Conservation (phyloP, 1,140 invertebrate species). For the Sinonovacula constricta region DNA sequence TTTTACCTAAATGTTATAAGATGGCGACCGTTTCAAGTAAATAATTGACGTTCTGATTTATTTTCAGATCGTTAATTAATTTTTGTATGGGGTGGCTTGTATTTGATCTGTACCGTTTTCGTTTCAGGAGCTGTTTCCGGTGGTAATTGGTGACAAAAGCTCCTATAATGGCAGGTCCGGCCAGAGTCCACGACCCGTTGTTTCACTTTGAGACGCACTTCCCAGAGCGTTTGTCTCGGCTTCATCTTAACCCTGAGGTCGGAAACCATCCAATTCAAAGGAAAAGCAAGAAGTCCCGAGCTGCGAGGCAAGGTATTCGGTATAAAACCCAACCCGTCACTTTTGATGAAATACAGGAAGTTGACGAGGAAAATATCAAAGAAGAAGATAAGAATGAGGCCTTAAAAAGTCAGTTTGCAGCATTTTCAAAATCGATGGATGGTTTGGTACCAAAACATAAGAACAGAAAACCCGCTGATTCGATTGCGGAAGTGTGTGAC, state of each 20-base stretch:
- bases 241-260: slow-evolving; percentile 77
- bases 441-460: slow-evolving; percentile 78
- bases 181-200: slow-evolving; percentile 71
- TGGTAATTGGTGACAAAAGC: too few relatives aligned
- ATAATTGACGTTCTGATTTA: too few relatives aligned
- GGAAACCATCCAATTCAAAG: slow-evolving; percentile 53
- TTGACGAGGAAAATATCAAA: slow-evolving; percentile 72
- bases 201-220: slow-evolving; percentile 85
- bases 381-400: slow-evolving; percentile 59
- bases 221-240: slow-evolving; percentile 84
- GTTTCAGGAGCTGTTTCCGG: too few relatives aligned
- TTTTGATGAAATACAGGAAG: slow-evolving; percentile 87
- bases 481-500: slow-evolving; percentile 38
- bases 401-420: slow-evolving; percentile 68
- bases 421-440: slow-evolving; percentile 80
- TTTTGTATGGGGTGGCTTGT: too few relatives aligned
- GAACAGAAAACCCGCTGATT: slow-evolving; percentile 22
- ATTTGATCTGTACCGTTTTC: too few relatives aligned
- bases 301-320: slow-evolving; percentile 74
- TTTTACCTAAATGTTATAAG: too few relatives aligned
- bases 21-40: too few relatives aligned
- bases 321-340: slow-evolving; percentile 87
- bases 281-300: slow-evolving; percentile 56
- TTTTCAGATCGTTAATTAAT: too few relatives aligned
- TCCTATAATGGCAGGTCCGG: slow-evolving; percentile 47